These are phyloP conservation scores for Neria commutata DNA, from an alignment of 2,888 invertebrate species.

Conservation along the genomic window DNA sequence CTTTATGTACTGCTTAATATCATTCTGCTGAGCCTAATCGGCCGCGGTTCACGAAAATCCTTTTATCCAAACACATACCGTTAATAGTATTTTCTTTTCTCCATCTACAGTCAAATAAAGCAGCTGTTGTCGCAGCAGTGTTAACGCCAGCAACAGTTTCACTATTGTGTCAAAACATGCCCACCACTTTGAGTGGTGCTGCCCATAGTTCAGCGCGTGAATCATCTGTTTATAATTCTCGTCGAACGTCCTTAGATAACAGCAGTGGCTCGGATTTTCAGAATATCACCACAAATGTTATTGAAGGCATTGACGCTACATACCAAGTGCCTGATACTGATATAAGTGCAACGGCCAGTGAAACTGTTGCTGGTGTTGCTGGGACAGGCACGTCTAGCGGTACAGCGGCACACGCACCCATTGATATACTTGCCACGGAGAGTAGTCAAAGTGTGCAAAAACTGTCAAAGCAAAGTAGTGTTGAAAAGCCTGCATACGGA, in stretches of 20 bases:
- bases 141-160: slow-evolving; percentile 27
- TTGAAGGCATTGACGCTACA: slow-evolving; percentile 40
- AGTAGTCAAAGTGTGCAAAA: slow-evolving; percentile 37
- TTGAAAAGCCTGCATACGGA: slow-evolving; percentile 44
- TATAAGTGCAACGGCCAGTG: slow-evolving; percentile 8
- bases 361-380: slow-evolving; percentile 25
- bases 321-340: slow-evolving; percentile 24
- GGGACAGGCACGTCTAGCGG: slow-evolving; percentile 24
- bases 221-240: slow-evolving; percentile 59
- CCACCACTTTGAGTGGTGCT: too few relatives aligned
- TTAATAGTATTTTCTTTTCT: too few relatives aligned
- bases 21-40: too few relatives aligned
- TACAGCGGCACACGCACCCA: slow-evolving; percentile 36
- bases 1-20: too few relatives aligned
- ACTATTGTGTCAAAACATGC: slow-evolving; percentile 50
- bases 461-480: slow-evolving; percentile 51
- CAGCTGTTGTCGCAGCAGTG: too few relatives aligned
- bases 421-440: slow-evolving; percentile 29
- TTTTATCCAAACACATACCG: too few relatives aligned
- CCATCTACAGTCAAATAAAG: too few relatives aligned
- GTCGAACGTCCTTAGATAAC: slow-evolving; percentile 58
- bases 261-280: slow-evolving; percentile 53
- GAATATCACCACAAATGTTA: slow-evolving; percentile 45
- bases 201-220: slow-evolving; percentile 46
- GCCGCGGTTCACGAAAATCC: too few relatives aligned